phyloP scores from a whole-genome alignment of 1,140 invertebrate species.

The Chironomus tepperi region DNA sequence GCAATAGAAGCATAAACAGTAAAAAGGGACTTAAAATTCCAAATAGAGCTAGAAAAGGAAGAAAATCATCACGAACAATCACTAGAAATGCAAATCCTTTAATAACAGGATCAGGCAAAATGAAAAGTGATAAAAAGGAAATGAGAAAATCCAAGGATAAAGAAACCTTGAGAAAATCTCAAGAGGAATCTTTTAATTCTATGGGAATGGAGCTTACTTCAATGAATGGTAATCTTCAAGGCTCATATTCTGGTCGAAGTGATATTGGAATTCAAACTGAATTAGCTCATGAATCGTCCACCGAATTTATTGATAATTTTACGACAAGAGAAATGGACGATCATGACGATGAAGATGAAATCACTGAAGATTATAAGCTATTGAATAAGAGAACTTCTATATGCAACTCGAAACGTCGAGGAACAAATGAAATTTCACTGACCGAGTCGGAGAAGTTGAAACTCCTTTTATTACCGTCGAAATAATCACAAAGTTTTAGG shows the following conservation, averaged over 20 bases:
- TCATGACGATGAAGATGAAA: constrained; percentile 28
- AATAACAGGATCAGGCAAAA: constrained; percentile 25
- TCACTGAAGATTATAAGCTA: constrained; percentile 28
- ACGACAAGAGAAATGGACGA: constrained; percentile 31
- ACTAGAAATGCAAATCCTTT: constrained; percentile 34
- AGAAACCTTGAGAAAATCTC: background rate
- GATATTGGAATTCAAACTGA: constrained; percentile 48
- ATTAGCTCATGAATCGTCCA: constrained; percentile 52
- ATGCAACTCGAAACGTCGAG: constrained; percentile 27
- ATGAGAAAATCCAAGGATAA: constrained; percentile 25
- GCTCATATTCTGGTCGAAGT: constrained; percentile 41
- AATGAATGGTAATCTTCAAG: constrained; percentile 36
- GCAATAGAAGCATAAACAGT: constrained; percentile 29
- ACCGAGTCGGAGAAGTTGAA: constrained; percentile 41
- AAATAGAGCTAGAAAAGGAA: constrained; percentile 25
- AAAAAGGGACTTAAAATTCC: constrained; percentile 34
- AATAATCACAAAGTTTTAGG: constrained; percentile 28
- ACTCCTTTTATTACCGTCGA: constrained; percentile 40
- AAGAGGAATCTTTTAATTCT: constrained; percentile 31
- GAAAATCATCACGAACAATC: constrained; percentile 29
- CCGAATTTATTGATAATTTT: constrained; percentile 40
- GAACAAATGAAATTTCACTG: constrained; percentile 29
- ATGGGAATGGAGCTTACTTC: constrained; percentile 38
- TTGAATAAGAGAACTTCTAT: constrained; percentile 30
- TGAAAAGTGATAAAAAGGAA: constrained; percentile 27